Conservation (phyloP, 2,797 vertebrate genomes). For the Clarias fuscus region DNA sequence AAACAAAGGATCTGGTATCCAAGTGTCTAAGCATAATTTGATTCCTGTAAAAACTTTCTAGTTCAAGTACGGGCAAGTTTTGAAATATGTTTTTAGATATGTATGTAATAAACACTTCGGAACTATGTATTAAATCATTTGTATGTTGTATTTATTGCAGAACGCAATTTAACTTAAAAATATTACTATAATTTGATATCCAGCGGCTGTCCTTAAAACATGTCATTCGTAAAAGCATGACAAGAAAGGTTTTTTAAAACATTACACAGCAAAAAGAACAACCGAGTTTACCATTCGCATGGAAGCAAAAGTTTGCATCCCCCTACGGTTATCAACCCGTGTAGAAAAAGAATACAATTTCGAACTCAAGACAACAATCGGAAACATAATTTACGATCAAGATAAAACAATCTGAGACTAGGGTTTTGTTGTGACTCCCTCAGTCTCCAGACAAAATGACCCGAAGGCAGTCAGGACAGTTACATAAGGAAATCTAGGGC, state of each 20-base stretch:
- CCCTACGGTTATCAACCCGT: background rate
- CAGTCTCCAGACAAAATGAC: background rate
- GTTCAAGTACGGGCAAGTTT: background rate
- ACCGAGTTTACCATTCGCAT: background rate
- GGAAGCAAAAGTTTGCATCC: background rate
- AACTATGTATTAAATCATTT: background rate
- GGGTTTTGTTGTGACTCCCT: background rate
- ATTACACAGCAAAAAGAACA: background rate
- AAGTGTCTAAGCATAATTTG: background rate
- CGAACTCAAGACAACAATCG: background rate
- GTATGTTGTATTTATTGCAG: background rate
- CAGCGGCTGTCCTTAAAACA: background rate
- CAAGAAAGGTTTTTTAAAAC: background rate
- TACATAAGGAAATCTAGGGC: background rate
- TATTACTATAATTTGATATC: background rate
- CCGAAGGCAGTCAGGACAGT: background rate
- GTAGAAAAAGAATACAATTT: no score
- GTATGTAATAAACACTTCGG: background rate
- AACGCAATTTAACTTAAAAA: background rate
- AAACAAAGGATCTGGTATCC: constrained; percentile 4
- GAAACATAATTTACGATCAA: background rate
- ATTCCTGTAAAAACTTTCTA: background rate
- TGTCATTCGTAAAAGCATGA: background rate
- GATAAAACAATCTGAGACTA: background rate
- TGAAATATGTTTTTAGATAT: background rate